Base-by-base conservation (phyloP, 2,113 vertebrate genomes). In the Mungos mungo region DNA sequence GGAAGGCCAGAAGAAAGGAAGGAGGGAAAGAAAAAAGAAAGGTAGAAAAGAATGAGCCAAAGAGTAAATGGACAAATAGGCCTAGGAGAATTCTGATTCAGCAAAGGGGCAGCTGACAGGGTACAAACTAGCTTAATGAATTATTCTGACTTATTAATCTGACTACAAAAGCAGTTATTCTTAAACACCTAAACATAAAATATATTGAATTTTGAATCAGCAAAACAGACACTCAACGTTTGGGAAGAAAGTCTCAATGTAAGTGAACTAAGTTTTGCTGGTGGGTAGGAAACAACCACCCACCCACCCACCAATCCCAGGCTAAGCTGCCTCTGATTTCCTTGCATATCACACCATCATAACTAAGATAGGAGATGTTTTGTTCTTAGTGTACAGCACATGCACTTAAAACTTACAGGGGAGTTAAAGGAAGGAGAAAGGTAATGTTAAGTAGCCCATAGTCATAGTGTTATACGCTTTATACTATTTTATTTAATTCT, bases 121-220 rank as follows among this genome's bases (percentile, higher is more conserved):
- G 10, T 23, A 54, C 9, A 50, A 50, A 11, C 21, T 33, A 65
- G 88, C 89, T 92, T 82, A 93, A 68, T 45, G 11, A 89, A 72
- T 92, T 91, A 90, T 76, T 94, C 47, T 96, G 89, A 91, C 25
- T 88, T 97, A 83, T 66, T 95, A 38, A 90, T 83, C 54, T 84
- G 27, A 41, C 19, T 57, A 80, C 89, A 77, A 95, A 88, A 88
- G 31, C 60, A 96, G 52, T 18, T 72, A 71, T n/a, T 95, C 33
- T 50, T 81, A 93, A 69, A 92, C 7, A 87, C 3, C 15, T 90
- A 87, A 85, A 72, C 35, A 84, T 80, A n/a, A 96, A 93, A 60
- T 84, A 85, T 18, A 79, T 72, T 92, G 85, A 87, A 74, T 29
- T 96, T 29, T 41, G 4, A 84, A 35, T 81, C 52, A 93, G 86